Evolutionary conservation across 1,140 invertebrate genomes (phyloP), one percentile per base, ranked within the genome.

Genomic region (Bombus turneri): DNA sequence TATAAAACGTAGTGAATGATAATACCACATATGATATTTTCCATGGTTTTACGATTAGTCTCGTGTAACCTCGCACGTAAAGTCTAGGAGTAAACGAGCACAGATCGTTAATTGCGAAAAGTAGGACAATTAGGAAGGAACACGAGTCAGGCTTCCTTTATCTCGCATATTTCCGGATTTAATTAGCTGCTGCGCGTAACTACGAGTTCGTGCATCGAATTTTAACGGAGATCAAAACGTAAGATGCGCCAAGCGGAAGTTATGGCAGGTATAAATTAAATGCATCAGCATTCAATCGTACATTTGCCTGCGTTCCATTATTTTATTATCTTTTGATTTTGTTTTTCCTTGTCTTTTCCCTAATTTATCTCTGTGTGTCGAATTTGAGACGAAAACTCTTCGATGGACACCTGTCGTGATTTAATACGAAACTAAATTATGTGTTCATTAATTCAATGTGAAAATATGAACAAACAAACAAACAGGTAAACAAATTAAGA

Each of bases 101-200:
- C 18, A 3, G 25, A 72, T 72, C 69, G 69, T 72, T 72, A 72
- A 72, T 72, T 25, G 47, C 37, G 79, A 31, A 53, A 81, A 73
- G 47, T 73, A 43, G 69, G 53, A 74, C 69, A 73, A 81, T 74
- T 71, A 62, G n/a, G 80, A 43, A 43, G 80, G 18, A 73, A 39
- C 69, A 8, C 9, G 69, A 69, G 37, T n/a, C 69, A 43, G 37
- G 69, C 37, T 43, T 73, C 80, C 47, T 73, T 74, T 73, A 81
- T 81, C 69, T 59, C 80, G 47, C 43, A 73, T n/a, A 74, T 81
- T 73, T 39, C 69, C 47, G 69, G 80, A 81, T 74, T 81, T 81
- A 81, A 81, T 81, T 81, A 73, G 69, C 80, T 62, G 18, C 37
- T n/a, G 37, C 22, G 37, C 41, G 41, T 72, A 34, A 81, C 53